A percentile compares a stretch with the other conserved stretches of the same genome.
Evolutionary conservation across 2,113 vertebrate genomes (phyloP).

Genomic region (Pica pica): DNA sequence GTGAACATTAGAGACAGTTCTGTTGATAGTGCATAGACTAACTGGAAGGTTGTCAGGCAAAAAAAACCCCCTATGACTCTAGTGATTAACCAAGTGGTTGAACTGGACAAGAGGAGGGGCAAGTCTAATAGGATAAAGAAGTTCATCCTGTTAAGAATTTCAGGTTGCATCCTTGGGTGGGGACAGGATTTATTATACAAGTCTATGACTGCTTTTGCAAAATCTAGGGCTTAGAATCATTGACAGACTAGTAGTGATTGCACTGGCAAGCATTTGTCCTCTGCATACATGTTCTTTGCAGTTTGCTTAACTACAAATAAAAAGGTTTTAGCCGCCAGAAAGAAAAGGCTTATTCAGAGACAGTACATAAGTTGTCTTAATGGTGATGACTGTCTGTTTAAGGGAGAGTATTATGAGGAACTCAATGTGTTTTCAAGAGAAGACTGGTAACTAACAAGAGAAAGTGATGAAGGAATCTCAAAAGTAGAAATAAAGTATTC

Average conservation of each 20-base stretch:
- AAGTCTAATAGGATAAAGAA: conserved; percentile 7
- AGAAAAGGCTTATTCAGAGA: not conserved
- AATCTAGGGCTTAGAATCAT: not conserved
- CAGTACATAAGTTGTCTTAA: not conserved
- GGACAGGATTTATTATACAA: not conserved
- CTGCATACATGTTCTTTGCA: not conserved
- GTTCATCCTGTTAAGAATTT: not conserved
- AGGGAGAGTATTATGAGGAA: not conserved
- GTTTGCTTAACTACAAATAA: not conserved
- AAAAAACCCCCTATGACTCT: not conserved
- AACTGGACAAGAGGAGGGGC: not conserved
- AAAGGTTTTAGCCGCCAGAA: not conserved
- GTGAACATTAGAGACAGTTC: not conserved
- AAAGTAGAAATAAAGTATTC: not conserved
- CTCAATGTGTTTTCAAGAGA: not conserved
- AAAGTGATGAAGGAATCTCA: not conserved
- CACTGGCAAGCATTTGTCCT: not conserved
- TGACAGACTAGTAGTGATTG: not conserved
- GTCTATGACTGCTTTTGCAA: not conserved
- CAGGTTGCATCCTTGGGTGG: not conserved
- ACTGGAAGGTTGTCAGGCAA: not conserved
- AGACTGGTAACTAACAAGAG: not conserved
- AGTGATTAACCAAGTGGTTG: not conserved
- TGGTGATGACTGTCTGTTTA: not conserved
- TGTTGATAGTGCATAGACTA: not conserved